Base-by-base conservation (phyloP, 1,140 invertebrate genomes). In the Heliconius nattereri region DNA sequence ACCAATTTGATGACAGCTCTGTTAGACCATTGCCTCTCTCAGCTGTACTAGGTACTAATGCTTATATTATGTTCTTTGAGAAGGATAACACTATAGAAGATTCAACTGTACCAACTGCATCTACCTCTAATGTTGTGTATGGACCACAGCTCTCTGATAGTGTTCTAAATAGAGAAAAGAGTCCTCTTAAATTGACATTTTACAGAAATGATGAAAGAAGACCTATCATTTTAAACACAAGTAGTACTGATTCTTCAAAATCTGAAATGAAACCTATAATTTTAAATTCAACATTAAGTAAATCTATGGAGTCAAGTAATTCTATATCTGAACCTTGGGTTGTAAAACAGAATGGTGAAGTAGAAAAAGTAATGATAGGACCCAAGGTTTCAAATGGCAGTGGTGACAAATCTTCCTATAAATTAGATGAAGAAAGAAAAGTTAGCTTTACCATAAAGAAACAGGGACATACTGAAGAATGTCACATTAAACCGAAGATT, bases 61-160 rank as follows among this genome's bases (percentile, higher is more conserved):
- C 98, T 2, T 98, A 98, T 88, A 97, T 98, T 71, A 97, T 98
- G 95, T 97, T 98, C 83, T 98, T 98, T 90, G 97, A 98, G 92
- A 95, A 97, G 94, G 96, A 97, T 81, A 92, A 93, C 71, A 84
- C 82, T 35, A 76, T 80, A 54, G 90, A 91, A 70, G 94, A 91
- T 35, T 79, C 82, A n/a, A 86, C 88, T 73, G 82, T 85, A 37
- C 87, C 88, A 26, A 86, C 85, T 66, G 90, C 90, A 20, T 90
- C 89, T 49, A 89, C 87, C 32, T 91, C 91, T 6, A 93, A 86
- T 86, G 82, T 87, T 54, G 90, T 93, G 2, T 94, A 93, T 83
- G 92, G 91, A 23, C 93, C 91, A 35, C 89, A 94, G 60, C 76
- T 94, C 20, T 87, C 90, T 26, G 90, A 93, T 60, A 93, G 87